Evolutionary conservation across 2,888 invertebrate genomes (phyloP).

Genomic region (Andrena bicolor): DNA sequence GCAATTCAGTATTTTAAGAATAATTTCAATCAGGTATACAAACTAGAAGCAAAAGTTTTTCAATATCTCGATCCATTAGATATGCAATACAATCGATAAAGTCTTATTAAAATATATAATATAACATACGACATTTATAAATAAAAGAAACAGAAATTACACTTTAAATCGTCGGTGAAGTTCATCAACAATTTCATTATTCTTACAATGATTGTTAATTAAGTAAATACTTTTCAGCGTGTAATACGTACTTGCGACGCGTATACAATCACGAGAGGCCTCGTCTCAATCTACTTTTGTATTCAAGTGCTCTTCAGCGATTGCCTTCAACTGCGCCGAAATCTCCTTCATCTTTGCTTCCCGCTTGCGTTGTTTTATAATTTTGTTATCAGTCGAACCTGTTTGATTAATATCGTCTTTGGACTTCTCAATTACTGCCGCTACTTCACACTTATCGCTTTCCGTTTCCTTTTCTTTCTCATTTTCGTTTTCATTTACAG

Average conservation of each 20-base stretch:
- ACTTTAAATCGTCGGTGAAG: neutral
- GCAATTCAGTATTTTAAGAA: slow-evolving; percentile 50
- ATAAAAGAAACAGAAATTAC: neutral
- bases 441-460: neutral
- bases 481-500: neutral
- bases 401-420: neutral
- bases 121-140: neutral
- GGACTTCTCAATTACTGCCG: neutral
- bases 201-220: neutral
- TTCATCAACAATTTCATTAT: neutral
- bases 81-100: neutral
- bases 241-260: slow-evolving; percentile 6
- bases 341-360: slow-evolving; percentile 76
- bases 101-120: neutral
- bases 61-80: neutral
- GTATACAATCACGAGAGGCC: neutral
- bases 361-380: slow-evolving; percentile 71
- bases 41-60: neutral
- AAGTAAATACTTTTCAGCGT: neutral
- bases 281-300: slow-evolving; percentile 3
- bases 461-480: no score
- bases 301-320: slow-evolving; percentile 23
- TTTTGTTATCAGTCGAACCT: slow-evolving; percentile 45
- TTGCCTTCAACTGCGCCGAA: slow-evolving; percentile 28
- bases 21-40: slow-evolving; percentile 15